Percentiles rank a stretch among this genome's conserved stretches.
These are phyloP conservation scores for Accipiter cooperii DNA, from an alignment of 2,113 vertebrate genomes.

Conservation along the genomic window DNA sequence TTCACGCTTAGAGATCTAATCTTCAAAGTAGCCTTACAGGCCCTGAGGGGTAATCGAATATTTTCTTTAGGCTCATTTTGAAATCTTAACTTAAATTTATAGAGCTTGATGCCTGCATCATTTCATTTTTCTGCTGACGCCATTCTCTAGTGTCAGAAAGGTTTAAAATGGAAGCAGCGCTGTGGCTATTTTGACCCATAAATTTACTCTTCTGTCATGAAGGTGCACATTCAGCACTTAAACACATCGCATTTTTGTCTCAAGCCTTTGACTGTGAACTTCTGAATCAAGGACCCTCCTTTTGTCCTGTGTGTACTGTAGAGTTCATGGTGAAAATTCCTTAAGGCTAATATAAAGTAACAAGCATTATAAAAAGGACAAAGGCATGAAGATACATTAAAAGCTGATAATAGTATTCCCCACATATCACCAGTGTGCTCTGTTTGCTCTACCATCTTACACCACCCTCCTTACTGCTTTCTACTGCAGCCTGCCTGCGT, in stretches of 20 bases:
- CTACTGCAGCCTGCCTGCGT: not conserved
- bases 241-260: not conserved
- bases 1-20: not conserved
- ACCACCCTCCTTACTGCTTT: not conserved
- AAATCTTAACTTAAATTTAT: constrained; percentile 41
- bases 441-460: not conserved
- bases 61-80: constrained; percentile 31
- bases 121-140: not conserved
- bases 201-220: not conserved
- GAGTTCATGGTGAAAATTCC: not conserved
- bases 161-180: not conserved
- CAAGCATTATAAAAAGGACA: not conserved
- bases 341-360: not conserved
- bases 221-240: not conserved
- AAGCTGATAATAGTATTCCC: not conserved
- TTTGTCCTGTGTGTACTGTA: not conserved
- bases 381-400: not conserved
- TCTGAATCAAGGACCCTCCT: not conserved
- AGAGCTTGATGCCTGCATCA: not conserved
- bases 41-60: not conserved
- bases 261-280: not conserved
- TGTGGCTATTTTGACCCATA: not conserved
- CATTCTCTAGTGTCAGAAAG: not conserved
- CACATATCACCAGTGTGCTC: not conserved
- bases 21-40: constrained; percentile 20